Base-by-base conservation (phyloP, 2,797 vertebrate species). In the Podargus strigoides region DNA sequence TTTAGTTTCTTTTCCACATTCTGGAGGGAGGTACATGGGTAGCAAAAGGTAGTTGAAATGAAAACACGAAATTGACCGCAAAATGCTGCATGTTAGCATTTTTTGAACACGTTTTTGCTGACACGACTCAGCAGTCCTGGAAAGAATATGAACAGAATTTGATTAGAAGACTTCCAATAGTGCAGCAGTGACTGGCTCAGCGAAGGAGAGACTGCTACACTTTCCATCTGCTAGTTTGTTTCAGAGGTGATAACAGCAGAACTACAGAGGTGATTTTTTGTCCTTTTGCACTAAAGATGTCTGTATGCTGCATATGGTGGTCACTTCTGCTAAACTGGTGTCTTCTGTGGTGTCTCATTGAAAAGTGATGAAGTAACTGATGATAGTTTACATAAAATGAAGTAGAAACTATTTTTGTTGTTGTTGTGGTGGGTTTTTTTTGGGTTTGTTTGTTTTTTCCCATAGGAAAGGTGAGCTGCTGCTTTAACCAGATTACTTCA, bases 81-180 rank as follows among this genome's bases (percentile, higher is more conserved):
- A 93, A 93, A 69, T 90, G 68, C 89, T 90, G 36, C 85, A 62
- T 27, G 86, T 89, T 97, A 94, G 93, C 87, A 50, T 95, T 97
- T 97, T 97, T 89, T 96, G 86, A 84, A 56, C 26, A 5, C 41
- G 97, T 97, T 44, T 97, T 62, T 96, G 96, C 97, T 97, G 97
- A 97, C 93, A 72, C 20, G 1, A 84, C 90, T 94, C 44, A 26
- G 81, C 84, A 87, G 69, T 83, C 56, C 74, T 75, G 83, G 75
- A 94, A 94, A 95, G 81, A 96, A 95, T 66, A 84, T 47, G 85
- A 91, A 85, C 73, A 93, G 91, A 96, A 97, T 97, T 75, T 96
- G 91, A 96, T 97, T 97, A 97, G 86, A 85, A 69, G 75, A n/a
- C 80, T 96, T 91, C 75, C 82, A 83, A 56, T 74, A 76, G 52